Conservation (phyloP, 35 echinoderm and acorn worm genomes). For the Chiridota heheva region DNA sequence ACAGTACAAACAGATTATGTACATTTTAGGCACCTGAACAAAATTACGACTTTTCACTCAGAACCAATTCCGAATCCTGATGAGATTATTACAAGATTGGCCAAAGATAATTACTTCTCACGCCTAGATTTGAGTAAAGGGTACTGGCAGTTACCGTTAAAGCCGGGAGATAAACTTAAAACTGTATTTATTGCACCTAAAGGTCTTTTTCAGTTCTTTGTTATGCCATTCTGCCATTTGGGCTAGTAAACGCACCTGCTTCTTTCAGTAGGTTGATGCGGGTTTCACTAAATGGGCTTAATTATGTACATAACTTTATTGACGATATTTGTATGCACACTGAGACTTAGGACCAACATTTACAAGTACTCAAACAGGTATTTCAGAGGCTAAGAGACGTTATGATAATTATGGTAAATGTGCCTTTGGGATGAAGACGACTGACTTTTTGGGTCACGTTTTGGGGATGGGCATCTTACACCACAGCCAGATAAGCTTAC, state of each 20-base stretch:
- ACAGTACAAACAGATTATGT: conserved; percentile 70
- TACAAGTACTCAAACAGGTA: conserved; percentile 2
- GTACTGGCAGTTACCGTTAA: conserved; percentile 39
- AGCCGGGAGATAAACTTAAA: not conserved
- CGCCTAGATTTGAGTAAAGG: conserved; percentile 34
- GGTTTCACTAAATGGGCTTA: not conserved
- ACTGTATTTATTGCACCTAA: conserved; percentile 23
- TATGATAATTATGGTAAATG: conserved; percentile 39
- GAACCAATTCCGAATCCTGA: conserved; percentile 42
- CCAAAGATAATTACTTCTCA: conserved; percentile 6
- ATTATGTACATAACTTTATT: not conserved
- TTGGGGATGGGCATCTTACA: conserved; percentile 1
- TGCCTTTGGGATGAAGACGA: conserved; percentile 1
- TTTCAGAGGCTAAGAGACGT: conserved; percentile 7
- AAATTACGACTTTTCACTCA: conserved; percentile 15
- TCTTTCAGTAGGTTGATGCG: conserved; percentile 29
- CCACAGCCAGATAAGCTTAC: not conserved
- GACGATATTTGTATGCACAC: conserved; percentile 27
- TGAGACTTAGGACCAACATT: not conserved
- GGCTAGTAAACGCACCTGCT: conserved; percentile 37
- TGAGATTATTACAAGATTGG: conserved; percentile 10
- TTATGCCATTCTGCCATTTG: conserved; percentile 50
- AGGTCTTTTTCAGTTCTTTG: conserved; percentile 25
- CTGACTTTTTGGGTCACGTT: conserved; percentile 30
- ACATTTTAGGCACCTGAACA: conserved; percentile 22